These are phyloP conservation scores for Antennarius striatus DNA, from an alignment of 2,113 vertebrate species.

Conservation along the genomic window DNA sequence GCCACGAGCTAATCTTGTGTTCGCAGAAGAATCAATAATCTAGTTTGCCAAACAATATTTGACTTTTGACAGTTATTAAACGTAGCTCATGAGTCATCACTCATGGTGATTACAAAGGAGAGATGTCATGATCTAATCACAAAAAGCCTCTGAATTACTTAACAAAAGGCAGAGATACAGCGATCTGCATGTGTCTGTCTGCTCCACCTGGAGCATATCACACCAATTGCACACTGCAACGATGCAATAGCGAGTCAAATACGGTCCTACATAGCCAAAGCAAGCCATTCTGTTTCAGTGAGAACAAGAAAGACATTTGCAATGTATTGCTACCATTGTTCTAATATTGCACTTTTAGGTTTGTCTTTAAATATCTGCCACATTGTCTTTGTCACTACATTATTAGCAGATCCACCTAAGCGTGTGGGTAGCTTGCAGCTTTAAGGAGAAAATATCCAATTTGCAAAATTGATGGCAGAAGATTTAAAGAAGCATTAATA, in stretches of 20 bases:
- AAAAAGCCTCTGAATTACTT: background rate
- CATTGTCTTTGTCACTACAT: background rate
- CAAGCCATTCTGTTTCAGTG: conserved; percentile 25
- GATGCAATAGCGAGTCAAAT: conserved; percentile 2
- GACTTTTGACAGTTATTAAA: conserved; percentile 21
- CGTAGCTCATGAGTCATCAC: conserved; percentile 24
- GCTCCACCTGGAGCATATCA: too few species aligned
- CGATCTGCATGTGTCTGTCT: background rate
- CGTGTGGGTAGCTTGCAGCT: background rate
- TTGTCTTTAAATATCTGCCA: too few species aligned
- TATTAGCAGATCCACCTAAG: background rate
- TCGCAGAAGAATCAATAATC: conserved; percentile 51
- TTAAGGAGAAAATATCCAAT: background rate
- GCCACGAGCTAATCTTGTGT: conserved; percentile 33
- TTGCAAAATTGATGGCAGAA: background rate
- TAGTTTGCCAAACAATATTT: conserved; percentile 47
- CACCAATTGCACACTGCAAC: background rate
- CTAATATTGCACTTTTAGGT: background rate
- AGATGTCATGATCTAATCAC: conserved; percentile 5
- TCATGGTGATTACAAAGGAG: conserved; percentile 4
- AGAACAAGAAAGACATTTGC: background rate
- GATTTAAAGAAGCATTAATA: background rate
- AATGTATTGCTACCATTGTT: background rate
- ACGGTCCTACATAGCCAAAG: conserved; percentile 1
- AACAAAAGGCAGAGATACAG: background rate